These are phyloP conservation scores for Syngnathus scovelli DNA, from an alignment of 2,113 vertebrate genomes.

Conservation along the genomic window DNA sequence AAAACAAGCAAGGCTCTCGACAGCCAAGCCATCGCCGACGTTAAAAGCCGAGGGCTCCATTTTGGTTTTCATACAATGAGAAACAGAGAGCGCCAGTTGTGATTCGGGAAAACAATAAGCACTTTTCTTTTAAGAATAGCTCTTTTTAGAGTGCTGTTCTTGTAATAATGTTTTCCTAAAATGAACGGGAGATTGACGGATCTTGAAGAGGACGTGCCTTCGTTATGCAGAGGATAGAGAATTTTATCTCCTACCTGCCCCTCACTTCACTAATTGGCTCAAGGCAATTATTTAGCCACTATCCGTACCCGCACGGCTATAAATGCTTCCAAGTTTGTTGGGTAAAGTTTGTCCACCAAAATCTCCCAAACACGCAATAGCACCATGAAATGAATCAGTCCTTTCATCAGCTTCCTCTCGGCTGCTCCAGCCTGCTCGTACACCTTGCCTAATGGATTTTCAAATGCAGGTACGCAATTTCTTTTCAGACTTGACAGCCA, in stretches of 20 bases:
- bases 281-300: conserved; percentile 25
- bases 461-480: conserved; percentile 66
- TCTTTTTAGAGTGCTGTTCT: conserved; percentile 29
- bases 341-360: conserved; percentile 36
- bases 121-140: conserved; percentile 43
- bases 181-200: conserved; percentile 39
- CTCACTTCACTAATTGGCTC: conserved; percentile 27
- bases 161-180: conserved; percentile 51
- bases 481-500: conserved; percentile 62
- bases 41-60: conserved; percentile 28
- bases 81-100: conserved; percentile 12
- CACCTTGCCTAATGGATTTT: conserved; percentile 67
- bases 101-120: conserved; percentile 43
- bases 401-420: conserved; percentile 61
- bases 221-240: conserved; percentile 28
- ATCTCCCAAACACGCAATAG: conserved; percentile 50
- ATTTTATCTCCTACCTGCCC: conserved; percentile 44
- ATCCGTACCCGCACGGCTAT: neutral
- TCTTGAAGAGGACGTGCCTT: conserved; percentile 28
- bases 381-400: conserved; percentile 51
- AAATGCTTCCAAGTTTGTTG: conserved; percentile 25
- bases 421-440: conserved; percentile 50
- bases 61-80: conserved; percentile 25
- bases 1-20: conserved; percentile 29
- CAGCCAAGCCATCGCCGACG: conserved; percentile 20